These are phyloP conservation scores for Erythrolamprus reginae DNA, from an alignment of 2,113 vertebrate genomes.

Conservation along the genomic window DNA sequence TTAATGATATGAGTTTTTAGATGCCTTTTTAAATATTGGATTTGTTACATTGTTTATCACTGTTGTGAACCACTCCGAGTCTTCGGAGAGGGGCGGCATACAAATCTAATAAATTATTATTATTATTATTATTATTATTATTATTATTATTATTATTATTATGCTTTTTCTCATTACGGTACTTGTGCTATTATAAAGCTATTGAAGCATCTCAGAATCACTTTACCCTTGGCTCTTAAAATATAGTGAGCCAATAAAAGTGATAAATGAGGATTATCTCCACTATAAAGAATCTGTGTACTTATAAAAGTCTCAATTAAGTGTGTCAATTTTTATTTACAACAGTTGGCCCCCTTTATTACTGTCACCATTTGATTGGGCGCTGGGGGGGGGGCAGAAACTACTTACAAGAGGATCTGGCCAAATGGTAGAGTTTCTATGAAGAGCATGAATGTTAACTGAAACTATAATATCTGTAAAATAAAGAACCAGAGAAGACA, in stretches of 20 bases:
- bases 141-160: no score
- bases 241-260: not conserved
- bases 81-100: no score
- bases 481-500: not conserved
- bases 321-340: not conserved
- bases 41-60: no score
- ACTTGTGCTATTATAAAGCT: not conserved
- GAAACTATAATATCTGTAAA: constrained; percentile 31
- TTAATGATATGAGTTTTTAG: no score
- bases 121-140: no score
- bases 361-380: not conserved
- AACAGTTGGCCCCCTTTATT: not conserved
- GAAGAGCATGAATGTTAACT: constrained; percentile 61
- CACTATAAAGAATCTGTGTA: not conserved
- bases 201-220: not conserved
- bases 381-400: no score
- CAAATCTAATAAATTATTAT: no score
- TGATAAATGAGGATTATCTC: not conserved
- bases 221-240: not conserved
- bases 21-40: no score
- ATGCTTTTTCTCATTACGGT: not conserved
- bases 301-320: not conserved
- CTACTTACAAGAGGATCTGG: constrained; percentile 57
- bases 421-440: constrained; percentile 73
- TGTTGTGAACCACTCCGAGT: no score